These are phyloP conservation scores for Sarcophaga carnaria DNA, from an alignment of 2,888 invertebrate genomes.

Conservation along the genomic window DNA sequence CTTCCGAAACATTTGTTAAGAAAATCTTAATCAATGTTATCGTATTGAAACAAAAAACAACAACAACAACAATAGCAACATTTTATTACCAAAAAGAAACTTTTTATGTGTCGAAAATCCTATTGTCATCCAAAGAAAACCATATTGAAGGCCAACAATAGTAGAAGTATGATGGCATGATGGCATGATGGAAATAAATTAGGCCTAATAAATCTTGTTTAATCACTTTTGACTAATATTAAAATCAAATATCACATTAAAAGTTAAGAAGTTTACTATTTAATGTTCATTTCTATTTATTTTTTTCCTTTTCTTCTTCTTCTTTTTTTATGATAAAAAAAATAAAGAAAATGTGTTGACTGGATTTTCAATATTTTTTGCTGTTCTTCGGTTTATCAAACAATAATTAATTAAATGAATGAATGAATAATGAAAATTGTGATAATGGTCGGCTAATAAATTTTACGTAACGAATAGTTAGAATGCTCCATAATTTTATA, in stretches of 20 bases:
- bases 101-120: constrained; percentile 13
- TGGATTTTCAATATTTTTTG: too few relatives aligned
- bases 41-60: background rate
- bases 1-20: background rate
- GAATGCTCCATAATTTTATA: too few relatives aligned
- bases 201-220: constrained; percentile 55
- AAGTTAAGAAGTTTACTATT: constrained; percentile 28
- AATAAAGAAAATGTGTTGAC: too few relatives aligned
- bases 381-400: too few relatives aligned
- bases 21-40: constrained; percentile 8
- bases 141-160: constrained; percentile 26
- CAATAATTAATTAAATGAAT: too few relatives aligned
- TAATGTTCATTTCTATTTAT: background rate
- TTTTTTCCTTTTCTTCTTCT: too few relatives aligned
- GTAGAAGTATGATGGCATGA: background rate
- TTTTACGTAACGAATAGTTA: too few relatives aligned
- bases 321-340: too few relatives aligned
- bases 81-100: constrained; percentile 12
- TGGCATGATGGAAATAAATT: constrained; percentile 50
- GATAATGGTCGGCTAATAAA: too few relatives aligned
- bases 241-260: constrained; percentile 54
- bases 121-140: background rate
- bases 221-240: constrained; percentile 55
- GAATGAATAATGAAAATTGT: too few relatives aligned
- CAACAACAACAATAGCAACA: background rate